Conservation (phyloP, 2,797 vertebrate species). For the Limnodromus scolopaceus region DNA sequence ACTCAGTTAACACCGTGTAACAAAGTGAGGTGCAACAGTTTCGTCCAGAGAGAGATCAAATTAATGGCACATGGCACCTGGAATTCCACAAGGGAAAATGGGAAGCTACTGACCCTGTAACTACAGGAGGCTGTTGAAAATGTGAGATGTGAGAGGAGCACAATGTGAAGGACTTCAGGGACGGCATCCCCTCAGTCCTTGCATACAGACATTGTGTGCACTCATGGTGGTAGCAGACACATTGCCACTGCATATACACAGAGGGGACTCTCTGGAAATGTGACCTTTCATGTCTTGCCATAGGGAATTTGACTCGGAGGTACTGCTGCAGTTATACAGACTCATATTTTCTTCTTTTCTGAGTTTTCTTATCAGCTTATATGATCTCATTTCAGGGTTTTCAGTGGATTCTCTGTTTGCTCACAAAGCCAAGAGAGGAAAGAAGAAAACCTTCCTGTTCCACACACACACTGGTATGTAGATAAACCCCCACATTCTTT, state of each 20-base stretch:
- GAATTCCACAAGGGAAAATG: neutral
- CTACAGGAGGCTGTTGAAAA: neutral
- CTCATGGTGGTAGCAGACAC: neutral
- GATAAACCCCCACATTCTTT: constrained; percentile 2
- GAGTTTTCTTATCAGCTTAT: neutral
- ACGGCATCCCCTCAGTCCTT: neutral
- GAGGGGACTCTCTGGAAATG: neutral
- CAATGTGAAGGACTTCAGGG: neutral
- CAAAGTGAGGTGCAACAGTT: neutral
- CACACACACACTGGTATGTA: neutral
- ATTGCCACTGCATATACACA: neutral
- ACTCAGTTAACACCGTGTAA: accelerated
- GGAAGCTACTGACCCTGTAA: neutral
- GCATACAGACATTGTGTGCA: neutral
- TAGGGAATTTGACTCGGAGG: neutral
- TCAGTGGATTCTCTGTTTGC: neutral
- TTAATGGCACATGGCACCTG: neutral
- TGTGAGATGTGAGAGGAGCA: neutral
- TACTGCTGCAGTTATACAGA: neutral
- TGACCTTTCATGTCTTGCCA: neutral
- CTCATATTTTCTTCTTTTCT: neutral
- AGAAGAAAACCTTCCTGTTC: neutral
- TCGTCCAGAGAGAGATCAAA: neutral
- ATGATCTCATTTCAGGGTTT: neutral
- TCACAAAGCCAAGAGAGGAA: neutral